Evolutionary conservation across 2,888 invertebrate species (phyloP).

Genomic region (Tubulanus polymorphus): DNA sequence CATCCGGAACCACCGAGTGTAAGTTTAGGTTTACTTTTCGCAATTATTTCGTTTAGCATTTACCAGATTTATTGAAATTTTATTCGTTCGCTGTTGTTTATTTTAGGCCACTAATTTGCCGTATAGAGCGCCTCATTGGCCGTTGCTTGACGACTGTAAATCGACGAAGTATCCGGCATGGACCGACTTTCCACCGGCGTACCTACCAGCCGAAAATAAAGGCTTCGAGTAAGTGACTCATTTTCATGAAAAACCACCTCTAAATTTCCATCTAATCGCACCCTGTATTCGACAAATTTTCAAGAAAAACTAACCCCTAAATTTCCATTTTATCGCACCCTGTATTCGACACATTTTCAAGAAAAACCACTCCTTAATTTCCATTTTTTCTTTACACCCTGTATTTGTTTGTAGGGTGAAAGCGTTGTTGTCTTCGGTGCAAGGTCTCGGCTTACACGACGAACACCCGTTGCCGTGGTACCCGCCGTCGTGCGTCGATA

Average conservation of each 20-base stretch:
- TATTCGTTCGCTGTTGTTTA: background rate
- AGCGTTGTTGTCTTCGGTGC: slow-evolving; percentile 61
- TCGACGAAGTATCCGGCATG: slow-evolving; percentile 45
- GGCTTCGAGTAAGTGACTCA: slow-evolving; percentile 64
- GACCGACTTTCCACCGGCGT: slow-evolving; percentile 61
- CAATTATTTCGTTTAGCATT: background rate
- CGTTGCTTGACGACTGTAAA: slow-evolving; percentile 50
- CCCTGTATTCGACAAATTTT: background rate
- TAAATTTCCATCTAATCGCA: background rate
- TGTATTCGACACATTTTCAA: slow-evolving; percentile 36
- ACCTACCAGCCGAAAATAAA: slow-evolving; percentile 73
- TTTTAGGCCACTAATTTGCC: slow-evolving; percentile 17
- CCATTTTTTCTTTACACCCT: background rate
- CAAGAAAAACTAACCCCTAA: background rate
- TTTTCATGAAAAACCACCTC: background rate
- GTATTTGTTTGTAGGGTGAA: slow-evolving; percentile 44
- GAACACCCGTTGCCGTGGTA: slow-evolving; percentile 75
- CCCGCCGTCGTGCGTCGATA: slow-evolving; percentile 64
- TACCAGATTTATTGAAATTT: background rate
- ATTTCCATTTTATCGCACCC: slow-evolving; percentile 47
- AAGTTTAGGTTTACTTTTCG: slow-evolving; percentile 1
- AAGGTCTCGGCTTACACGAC: slow-evolving; percentile 61
- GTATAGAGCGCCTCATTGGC: slow-evolving; percentile 52
- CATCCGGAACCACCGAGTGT: slow-evolving; percentile 22
- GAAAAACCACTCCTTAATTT: background rate